Base-by-base conservation (phyloP, 2,888 invertebrate species). In the Cosmia trapezina region DNA sequence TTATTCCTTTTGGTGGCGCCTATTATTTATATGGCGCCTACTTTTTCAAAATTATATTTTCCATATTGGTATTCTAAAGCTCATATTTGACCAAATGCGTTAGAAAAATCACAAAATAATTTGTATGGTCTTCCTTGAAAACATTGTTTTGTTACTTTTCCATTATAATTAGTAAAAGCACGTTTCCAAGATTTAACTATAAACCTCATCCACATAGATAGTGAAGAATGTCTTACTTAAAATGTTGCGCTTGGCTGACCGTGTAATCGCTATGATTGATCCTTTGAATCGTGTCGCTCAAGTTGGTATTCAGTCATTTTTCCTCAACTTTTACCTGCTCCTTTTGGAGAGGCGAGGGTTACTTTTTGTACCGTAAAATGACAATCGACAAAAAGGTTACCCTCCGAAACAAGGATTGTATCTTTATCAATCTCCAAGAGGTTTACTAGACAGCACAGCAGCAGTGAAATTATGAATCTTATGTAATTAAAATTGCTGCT, bases 241-340 rank as follows among this genome's bases (percentile, higher is more conserved):
- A 78, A 28, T 54, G 28, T 70, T 41, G 60, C 57, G 71, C 74
- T 63, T 67, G 70, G 54, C 19, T 68, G 66, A 45, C 56, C 68
- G 45, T 22, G 28, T 70, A 67, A 66, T 71, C 37, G 19, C 43
- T 63, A 43, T 76, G 28, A 1, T 28, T 28, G 63, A 67, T 71
- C 76, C 77, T 77, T 65, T 61, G 28, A 49, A 43, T 72, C n/a
- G 71, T 73, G 64, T 79, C 51, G 73, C 49, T 57, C 56, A 57
- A 51, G 28, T 62, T 61, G 19, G 28, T 51, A 61, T 73, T 63
- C 57, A 64, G 49, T 45, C 59, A 37, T 60, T 65, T 74, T 61
- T 71, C 73, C 9, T 41, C 6, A 28, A 57, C 45, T 70, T 75
- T 78, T 86, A 83, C 84, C 86, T 83, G 86, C 69, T 77, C 70